Conservation (phyloP, 2,888 invertebrate genomes). For the Cepaea hortensis region DNA sequence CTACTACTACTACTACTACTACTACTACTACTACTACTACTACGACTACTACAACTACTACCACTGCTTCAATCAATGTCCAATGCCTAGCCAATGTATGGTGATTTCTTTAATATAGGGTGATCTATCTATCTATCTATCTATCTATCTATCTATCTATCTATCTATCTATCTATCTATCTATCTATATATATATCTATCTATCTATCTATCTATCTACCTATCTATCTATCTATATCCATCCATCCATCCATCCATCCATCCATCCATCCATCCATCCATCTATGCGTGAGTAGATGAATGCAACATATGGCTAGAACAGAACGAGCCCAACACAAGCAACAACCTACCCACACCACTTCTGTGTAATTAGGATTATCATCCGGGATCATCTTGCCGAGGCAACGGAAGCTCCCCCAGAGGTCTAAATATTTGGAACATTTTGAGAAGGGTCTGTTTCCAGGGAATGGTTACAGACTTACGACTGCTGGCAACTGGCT, state of each 20-base stretch:
- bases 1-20: slow-evolving; percentile 34
- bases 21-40: slow-evolving; percentile 14
- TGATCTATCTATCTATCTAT: slow-evolving; percentile 7
- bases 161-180: slow-evolving; percentile 7
- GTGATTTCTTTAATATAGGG: too few species aligned
- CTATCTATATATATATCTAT: neutral
- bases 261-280: neutral
- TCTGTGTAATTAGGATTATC: slow-evolving; percentile 39
- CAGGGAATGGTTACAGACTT: slow-evolving; percentile 3
- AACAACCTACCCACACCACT: neutral
- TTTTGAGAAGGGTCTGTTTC: slow-evolving; percentile 34
- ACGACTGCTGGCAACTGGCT: slow-evolving; percentile 12
- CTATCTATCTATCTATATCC: neutral
- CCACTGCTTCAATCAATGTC: too few species aligned
- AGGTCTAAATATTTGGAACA: slow-evolving; percentile 44
- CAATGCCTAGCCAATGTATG: too few species aligned
- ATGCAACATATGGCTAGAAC: too few species aligned
- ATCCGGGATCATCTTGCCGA: slow-evolving; percentile 22
- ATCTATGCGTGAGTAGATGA: neutral
- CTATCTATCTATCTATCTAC: too few species aligned
- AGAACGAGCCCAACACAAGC: neutral
- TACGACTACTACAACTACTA: too few species aligned
- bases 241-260: neutral
- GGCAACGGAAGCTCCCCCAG: slow-evolving; percentile 18
- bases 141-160: slow-evolving; percentile 7